Evolutionary conservation across 2,888 invertebrate species (phyloP), one percentile per base, ranked within the genome.

Genomic region (Heliconius hortense): DNA sequence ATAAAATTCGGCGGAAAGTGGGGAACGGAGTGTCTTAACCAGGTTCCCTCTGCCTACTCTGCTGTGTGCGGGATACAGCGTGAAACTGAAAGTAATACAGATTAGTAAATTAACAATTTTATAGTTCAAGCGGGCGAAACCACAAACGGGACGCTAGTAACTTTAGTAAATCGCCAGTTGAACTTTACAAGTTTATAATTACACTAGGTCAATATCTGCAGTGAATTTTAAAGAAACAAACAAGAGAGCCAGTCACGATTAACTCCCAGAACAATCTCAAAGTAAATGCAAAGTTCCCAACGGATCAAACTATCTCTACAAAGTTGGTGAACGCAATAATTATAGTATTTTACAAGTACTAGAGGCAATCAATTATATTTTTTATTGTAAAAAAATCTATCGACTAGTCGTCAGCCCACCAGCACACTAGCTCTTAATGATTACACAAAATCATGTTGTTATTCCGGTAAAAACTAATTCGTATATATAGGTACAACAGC

Each of bases 391-490:
- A 82, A 35, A 82, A 80, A 82, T 68, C 82, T 82, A 84, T 84
- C 83, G 84, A 83, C 84, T 88, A 86, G 85, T 85, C 84, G 84
- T 79, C 76, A 74, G 77, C 73, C 78, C 81, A 81, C 81, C 79
- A 78, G 72, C 78, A 76, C 69, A 74, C 75, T 39, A 15, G 64
- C 64, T 79, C 80, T 85, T 88, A 88, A 89, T 88, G 85, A 87
- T 84, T 84, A 82, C 79, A 83, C 81, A 84, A 85, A 84, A 81
- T 81, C 83, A 82, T 85, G 86, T 87, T 85, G 83, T 86, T 83
- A 85, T 87, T 89, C 87, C 85, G 84, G 81, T 85, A 87, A 87
- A 87, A 89, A 87, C 83, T 82, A 82, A 83, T 81, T 81, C 81
- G 79, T 80, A 82, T 15, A 43, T 43, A 43, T 43, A 43, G 35